Conservation (phyloP, 2,797 vertebrate genomes). For the Decapterus maruadsi region DNA sequence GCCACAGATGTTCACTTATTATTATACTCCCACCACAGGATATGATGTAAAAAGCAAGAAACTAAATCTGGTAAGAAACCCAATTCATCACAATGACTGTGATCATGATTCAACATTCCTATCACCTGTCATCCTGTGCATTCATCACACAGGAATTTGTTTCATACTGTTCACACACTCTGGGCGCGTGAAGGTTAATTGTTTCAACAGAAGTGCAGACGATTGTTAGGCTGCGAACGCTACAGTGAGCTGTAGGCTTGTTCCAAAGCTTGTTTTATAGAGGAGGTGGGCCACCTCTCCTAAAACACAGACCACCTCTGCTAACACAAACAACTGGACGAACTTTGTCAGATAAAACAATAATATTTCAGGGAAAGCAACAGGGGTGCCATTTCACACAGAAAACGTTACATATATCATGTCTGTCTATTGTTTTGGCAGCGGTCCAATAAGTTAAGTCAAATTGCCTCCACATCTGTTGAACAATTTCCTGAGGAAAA, state of each 20-base stretch:
- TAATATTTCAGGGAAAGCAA: background rate
- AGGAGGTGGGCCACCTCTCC: slow-evolving; percentile 1
- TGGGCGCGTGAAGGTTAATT: slow-evolving; percentile 5
- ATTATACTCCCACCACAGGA: slow-evolving; percentile 49
- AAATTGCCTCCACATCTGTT: background rate
- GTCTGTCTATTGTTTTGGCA: background rate
- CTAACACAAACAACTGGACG: background rate
- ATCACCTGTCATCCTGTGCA: slow-evolving; percentile 47
- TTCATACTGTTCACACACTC: slow-evolving; percentile 22
- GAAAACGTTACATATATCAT: background rate
- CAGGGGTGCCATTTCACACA: background rate
- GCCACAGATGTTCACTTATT: slow-evolving; percentile 37
- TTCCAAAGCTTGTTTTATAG: slow-evolving; percentile 11
- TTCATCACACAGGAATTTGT: slow-evolving; percentile 57
- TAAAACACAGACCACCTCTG: background rate
- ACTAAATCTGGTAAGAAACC: slow-evolving; percentile 24
- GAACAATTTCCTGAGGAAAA: background rate
- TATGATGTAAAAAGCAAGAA: slow-evolving; percentile 53
- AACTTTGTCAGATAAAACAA: background rate
- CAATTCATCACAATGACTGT: slow-evolving; percentile 47
- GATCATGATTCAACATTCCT: slow-evolving; percentile 64
- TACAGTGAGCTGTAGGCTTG: background rate
- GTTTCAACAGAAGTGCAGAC: slow-evolving; percentile 21
- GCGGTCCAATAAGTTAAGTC: background rate
- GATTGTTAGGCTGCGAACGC: background rate